Conservation (phyloP, 2,888 invertebrate genomes). For the Caenorhabditis sp. region DNA sequence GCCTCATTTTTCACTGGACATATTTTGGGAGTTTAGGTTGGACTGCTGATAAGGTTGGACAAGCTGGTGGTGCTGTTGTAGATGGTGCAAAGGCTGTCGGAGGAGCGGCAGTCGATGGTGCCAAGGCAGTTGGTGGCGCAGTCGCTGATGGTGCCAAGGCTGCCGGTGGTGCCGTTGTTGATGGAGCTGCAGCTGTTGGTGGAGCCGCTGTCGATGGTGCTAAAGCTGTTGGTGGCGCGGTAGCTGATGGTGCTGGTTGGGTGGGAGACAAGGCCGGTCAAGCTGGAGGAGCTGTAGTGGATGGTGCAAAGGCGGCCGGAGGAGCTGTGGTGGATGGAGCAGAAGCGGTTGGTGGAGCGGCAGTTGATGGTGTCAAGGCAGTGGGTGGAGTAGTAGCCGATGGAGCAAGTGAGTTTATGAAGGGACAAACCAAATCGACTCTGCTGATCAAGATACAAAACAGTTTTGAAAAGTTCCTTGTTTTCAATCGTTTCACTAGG, state of each 20-base stretch:
- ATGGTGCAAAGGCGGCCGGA: too few relatives aligned
- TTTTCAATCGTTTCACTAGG: too few relatives aligned
- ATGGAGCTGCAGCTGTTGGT: slow-evolving; percentile 13
- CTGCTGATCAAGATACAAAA: too few relatives aligned
- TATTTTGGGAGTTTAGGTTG: background rate
- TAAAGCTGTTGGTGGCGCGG: slow-evolving; percentile 36
- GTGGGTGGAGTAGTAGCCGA: slow-evolving; percentile 10
- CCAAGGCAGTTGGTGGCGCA: background rate
- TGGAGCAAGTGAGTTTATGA: background rate
- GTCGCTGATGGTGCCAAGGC: slow-evolving; percentile 3
- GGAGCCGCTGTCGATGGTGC: slow-evolving; percentile 29
- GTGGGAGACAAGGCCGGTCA: slow-evolving; percentile 24
- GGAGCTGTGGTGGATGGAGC: slow-evolving; percentile 4
- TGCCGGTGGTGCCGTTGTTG: slow-evolving; percentile 6
- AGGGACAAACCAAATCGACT: too few relatives aligned
- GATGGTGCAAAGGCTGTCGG: slow-evolving; percentile 7
- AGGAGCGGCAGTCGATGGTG: slow-evolving; percentile 1
- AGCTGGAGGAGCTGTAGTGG: background rate
- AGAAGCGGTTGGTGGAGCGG: slow-evolving; percentile 9
- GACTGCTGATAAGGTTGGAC: background rate
- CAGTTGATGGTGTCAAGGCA: slow-evolving; percentile 5
- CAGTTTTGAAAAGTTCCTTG: too few relatives aligned
- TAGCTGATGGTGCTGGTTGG: slow-evolving; percentile 17
- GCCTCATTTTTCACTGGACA: too few relatives aligned
- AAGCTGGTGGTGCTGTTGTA: slow-evolving; percentile 1